Evolutionary conservation across 1,140 invertebrate species (phyloP).

Genomic region (Delia radicum): DNA sequence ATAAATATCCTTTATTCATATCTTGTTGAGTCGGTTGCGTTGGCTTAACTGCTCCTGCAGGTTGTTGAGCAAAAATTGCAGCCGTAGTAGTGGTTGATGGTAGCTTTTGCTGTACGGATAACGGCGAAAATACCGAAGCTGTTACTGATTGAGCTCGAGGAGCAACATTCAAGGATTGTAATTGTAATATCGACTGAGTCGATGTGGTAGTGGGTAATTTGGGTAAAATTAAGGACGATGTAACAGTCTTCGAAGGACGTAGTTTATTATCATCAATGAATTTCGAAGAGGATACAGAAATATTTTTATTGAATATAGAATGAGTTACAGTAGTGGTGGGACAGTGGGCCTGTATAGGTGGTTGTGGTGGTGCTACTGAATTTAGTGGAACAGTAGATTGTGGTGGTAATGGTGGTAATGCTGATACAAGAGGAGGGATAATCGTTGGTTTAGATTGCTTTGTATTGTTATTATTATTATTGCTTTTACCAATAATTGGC

Average conservation of each 20-base stretch:
- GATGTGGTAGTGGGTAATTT: slow-evolving; percentile 19
- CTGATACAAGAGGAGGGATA: neutral
- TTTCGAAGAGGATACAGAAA: neutral
- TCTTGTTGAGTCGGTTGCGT: slow-evolving; percentile 58
- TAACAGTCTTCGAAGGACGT: slow-evolving; percentile 50
- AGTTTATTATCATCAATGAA: slow-evolving; percentile 37
- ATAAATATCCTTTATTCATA: slow-evolving; percentile 90
- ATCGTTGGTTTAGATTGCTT: neutral
- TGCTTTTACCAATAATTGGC: neutral
- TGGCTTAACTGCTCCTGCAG: slow-evolving; percentile 29
- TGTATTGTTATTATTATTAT: slow-evolving; percentile 20
- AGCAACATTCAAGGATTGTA: slow-evolving; percentile 24
- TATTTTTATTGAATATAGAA: neutral
- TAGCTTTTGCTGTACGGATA: slow-evolving; percentile 31
- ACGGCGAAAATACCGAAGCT: slow-evolving; percentile 35
- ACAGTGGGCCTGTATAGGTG: neutral
- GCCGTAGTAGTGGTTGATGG: slow-evolving; percentile 7
- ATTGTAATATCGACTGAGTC: slow-evolving; percentile 23
- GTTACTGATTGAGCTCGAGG: slow-evolving; percentile 30
- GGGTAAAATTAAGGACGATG: slow-evolving; percentile 44
- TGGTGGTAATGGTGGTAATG: slow-evolving; percentile 14
- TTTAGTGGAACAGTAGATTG: no score
- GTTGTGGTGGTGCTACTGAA: slow-evolving; percentile 7
- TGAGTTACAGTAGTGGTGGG: slow-evolving; percentile 9
- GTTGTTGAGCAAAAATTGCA: slow-evolving; percentile 31